A percentile compares a stretch with the other conserved stretches of the same genome.
Evolutionary conservation across 2,113 vertebrate species (phyloP).

Genomic region (Phoxinus phoxinus): DNA sequence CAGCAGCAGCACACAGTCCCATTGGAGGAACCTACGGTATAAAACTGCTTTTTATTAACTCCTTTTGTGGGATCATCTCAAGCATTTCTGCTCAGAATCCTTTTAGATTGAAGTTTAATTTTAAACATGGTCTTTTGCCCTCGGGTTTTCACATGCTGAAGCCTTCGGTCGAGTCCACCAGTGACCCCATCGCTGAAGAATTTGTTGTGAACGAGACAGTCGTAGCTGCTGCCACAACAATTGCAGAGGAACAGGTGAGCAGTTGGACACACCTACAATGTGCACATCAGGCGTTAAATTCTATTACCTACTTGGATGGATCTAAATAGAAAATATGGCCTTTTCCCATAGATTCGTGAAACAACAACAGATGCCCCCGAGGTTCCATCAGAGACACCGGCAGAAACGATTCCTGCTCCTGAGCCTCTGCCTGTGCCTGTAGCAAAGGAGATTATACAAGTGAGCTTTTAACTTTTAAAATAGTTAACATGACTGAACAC

Average conservation of each 20-base stretch:
- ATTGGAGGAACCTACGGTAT: slow-evolving; percentile 6
- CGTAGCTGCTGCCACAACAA: slow-evolving; percentile 17
- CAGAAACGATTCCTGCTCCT: slow-evolving; percentile 10
- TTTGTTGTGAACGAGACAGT: slow-evolving; percentile 30
- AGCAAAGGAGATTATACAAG: slow-evolving; percentile 23
- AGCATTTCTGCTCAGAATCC: slow-evolving; percentile 18
- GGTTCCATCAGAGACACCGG: slow-evolving; percentile 18
- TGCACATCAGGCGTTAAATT: slow-evolving; percentile 14
- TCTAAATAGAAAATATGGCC: background rate
- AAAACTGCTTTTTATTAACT: background rate
- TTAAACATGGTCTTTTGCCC: slow-evolving; percentile 7
- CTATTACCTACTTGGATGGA: slow-evolving; percentile 2
- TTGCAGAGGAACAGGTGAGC: slow-evolving; percentile 35
- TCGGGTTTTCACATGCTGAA: slow-evolving; percentile 26
- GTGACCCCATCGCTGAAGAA: slow-evolving; percentile 39
- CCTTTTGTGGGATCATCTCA: background rate
- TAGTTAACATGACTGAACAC: background rate
- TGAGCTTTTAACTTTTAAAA: slow-evolving; percentile 14
- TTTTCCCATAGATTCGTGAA: slow-evolving; percentile 20
- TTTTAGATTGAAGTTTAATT: slow-evolving; percentile 29
- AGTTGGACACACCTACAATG: background rate
- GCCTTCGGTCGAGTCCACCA: background rate
- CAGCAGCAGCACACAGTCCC: background rate
- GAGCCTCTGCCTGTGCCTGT: slow-evolving; percentile 15
- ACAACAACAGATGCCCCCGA: slow-evolving; percentile 18